Evolutionary conservation across 2,113 vertebrate species (phyloP).

Genomic region (Mugil cephalus): DNA sequence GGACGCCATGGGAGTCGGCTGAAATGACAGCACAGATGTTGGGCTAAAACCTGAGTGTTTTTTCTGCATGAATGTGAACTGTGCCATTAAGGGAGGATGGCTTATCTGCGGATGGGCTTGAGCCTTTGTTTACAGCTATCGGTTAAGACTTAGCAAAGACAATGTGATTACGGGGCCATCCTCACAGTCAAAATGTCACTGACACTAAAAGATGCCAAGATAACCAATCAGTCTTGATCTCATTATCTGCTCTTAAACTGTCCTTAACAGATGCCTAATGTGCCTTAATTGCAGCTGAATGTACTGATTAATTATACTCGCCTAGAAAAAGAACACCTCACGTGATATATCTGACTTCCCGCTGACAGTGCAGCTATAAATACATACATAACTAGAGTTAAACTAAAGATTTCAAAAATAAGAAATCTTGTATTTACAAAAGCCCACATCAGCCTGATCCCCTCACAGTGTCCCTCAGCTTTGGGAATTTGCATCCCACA

Average conservation of each 20-base stretch:
- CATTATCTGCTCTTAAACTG: slow-evolving; percentile 69
- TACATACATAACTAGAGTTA: neutral
- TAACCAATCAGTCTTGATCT: slow-evolving; percentile 72
- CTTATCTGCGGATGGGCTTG: slow-evolving; percentile 42
- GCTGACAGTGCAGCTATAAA: neutral
- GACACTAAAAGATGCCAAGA: slow-evolving; percentile 72
- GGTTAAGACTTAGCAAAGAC: slow-evolving; percentile 72
- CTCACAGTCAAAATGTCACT: slow-evolving; percentile 62
- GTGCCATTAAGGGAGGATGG: slow-evolving; percentile 24
- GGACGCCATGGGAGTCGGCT: neutral
- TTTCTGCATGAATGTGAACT: slow-evolving; percentile 43
- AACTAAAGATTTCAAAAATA: neutral
- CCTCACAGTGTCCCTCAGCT: slow-evolving; percentile 11
- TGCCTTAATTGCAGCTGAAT: slow-evolving; percentile 54
- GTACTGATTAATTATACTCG: slow-evolving; percentile 16
- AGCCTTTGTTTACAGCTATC: slow-evolving; percentile 77
- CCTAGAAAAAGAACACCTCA: neutral
- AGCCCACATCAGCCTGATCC: slow-evolving; percentile 1
- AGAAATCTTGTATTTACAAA: slow-evolving; percentile 4
- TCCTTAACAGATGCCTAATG: slow-evolving; percentile 63
- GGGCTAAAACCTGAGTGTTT: slow-evolving; percentile 7
- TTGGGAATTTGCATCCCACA: slow-evolving; percentile 50
- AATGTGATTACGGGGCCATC: slow-evolving; percentile 74
- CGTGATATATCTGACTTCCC: neutral
- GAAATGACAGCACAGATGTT: slow-evolving; percentile 48